A percentile compares a stretch with the other conserved stretches of the same genome.
phyloP scores from a whole-genome alignment of 2,888 invertebrate genomes.

The Rhodophaea formosa region DNA sequence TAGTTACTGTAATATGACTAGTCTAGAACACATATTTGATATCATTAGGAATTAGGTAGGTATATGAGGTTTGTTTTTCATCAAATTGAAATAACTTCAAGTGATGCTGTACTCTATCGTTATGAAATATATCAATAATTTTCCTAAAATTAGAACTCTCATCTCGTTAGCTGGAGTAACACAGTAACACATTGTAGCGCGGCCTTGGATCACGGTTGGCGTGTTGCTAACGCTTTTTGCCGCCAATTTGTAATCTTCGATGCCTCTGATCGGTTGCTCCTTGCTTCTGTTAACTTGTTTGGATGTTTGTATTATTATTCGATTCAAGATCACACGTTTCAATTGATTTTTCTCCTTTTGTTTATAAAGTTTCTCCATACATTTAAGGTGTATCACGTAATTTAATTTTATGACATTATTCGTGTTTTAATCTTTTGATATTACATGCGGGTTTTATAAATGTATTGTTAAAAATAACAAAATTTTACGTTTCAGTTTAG shows the following conservation, averaged over 20 bases:
- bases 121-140: neutral
- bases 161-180: neutral
- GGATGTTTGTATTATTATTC: neutral
- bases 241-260: constrained; percentile 28
- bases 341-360: neutral
- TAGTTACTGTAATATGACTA: too few relatives aligned
- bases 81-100: too few relatives aligned
- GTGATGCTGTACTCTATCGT: too few relatives aligned
- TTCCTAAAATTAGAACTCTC: neutral
- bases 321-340: neutral
- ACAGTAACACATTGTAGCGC: constrained; percentile 15
- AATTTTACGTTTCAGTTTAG: constrained; percentile 1
- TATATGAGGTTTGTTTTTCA: too few relatives aligned
- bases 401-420: neutral
- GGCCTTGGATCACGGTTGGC: constrained; percentile 42
- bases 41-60: too few relatives aligned
- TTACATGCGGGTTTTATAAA: neutral
- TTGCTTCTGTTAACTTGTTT: constrained; percentile 25
- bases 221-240: constrained; percentile 46
- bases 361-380: neutral
- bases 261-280: constrained; percentile 21
- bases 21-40: too few relatives aligned
- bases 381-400: neutral
- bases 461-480: neutral
- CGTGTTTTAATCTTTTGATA: neutral